Conservation (phyloP, 2,113 vertebrate species). For the Dromiciops gliroides region DNA sequence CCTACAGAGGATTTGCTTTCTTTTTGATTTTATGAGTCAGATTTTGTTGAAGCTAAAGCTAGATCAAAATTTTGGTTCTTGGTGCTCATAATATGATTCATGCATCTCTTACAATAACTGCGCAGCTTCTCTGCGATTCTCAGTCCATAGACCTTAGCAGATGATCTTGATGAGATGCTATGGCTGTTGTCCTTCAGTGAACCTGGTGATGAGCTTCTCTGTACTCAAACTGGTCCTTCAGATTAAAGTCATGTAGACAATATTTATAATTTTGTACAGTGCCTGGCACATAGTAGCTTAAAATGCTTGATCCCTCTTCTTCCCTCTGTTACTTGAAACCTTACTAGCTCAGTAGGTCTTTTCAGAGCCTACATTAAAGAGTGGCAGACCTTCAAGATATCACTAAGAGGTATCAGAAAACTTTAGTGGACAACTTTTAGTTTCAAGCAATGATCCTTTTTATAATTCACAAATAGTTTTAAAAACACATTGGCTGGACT, state of each 20-base stretch:
- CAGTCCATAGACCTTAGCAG: neutral
- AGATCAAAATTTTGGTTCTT: neutral
- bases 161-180: neutral
- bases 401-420: neutral
- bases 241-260: neutral
- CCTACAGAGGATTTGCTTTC: neutral
- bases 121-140: neutral
- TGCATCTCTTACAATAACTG: neutral
- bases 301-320: neutral
- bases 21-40: neutral
- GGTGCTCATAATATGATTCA: neutral
- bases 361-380: neutral
- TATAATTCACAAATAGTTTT: neutral
- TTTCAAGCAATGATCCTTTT: slow-evolving; percentile 1
- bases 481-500: neutral
- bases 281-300: neutral
- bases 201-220: neutral
- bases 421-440: neutral
- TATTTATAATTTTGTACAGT: neutral
- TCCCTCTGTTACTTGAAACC: neutral
- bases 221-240: neutral
- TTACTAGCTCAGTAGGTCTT: neutral
- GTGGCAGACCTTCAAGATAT: neutral
- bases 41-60: neutral
- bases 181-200: neutral